Evolutionary conservation across 2,113 vertebrate genomes (phyloP), one percentile per base, ranked within the genome.

Genomic region (Polyodon spathula): DNA sequence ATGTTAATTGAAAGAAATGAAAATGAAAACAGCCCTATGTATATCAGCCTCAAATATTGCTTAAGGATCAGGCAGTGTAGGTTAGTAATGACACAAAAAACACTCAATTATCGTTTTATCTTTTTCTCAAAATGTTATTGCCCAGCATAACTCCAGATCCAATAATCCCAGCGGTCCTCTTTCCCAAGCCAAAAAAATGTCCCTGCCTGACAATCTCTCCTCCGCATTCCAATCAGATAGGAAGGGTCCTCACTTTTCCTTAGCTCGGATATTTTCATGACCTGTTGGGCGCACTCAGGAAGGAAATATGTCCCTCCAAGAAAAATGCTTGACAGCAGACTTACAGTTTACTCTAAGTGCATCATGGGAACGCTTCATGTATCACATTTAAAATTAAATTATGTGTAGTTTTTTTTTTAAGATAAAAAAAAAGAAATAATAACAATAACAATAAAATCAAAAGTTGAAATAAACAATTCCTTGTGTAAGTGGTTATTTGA

Each of bases 241-340:
- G 27, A 17, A 46, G 15, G 7, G 41, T 17, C 4, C 8, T n/a
- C 15, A 11, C 4, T 9, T 37, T 46, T 58, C 42, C 42, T 56
- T 56, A 68, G 59, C 59, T 63, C 0, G 41, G 66, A 59, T 79
- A 71, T 74, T 80, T 74, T 69, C 66, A 67, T 76, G 78, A 81
- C 74, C 75, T 78, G 7, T 40, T 46, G 59, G 65, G 69, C 69
- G 71, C 71, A 40, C 46, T 76, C 44, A 68, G 78, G 78, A 86
- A 88, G 81, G 82, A 88, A 82, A 67, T 0, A 3, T 62, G 54
- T 52, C 68, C 61, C 73, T 77, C 67, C 44, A 63, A 76, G 71
- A 69, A 77, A 85, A 74, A 81, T 74, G 75, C 1, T 1, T 71
- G 74, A 75, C 66, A 76, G 64, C 60, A 74, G 66, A 72, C 64